These are phyloP conservation scores for Tenthredo livida DNA, from an alignment of 2,888 invertebrate genomes.

Conservation along the genomic window DNA sequence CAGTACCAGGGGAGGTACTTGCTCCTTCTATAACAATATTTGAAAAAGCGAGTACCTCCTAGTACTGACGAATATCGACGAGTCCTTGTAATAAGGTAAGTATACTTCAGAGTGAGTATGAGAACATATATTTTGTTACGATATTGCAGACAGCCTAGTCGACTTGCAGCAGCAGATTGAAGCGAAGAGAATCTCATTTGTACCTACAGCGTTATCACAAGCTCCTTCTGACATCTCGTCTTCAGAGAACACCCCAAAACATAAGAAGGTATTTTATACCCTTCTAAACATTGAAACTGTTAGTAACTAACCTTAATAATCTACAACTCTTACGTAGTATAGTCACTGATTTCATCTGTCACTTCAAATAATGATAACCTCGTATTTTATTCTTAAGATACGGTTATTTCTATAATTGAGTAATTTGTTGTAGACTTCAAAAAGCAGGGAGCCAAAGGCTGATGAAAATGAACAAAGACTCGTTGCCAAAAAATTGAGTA, in stretches of 20 bases:
- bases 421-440: neutral
- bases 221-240: neutral
- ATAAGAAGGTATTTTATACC: neutral
- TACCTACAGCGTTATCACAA: neutral
- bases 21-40: too few relatives aligned
- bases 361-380: neutral
- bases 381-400: neutral
- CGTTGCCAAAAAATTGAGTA: neutral
- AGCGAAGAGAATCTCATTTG: neutral
- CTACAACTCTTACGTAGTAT: neutral
- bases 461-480: neutral
- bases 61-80: too few relatives aligned
- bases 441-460: neutral
- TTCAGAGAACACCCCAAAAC: neutral
- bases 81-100: too few relatives aligned
- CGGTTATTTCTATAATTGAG: neutral
- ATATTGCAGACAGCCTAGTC: neutral
- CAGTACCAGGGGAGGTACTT: too few relatives aligned
- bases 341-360: neutral
- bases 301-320: neutral
- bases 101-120: too few relatives aligned
- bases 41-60: too few relatives aligned
- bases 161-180: conserved; percentile 3
- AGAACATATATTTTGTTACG: neutral
- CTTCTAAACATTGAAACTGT: neutral